Conservation (phyloP, 2,797 vertebrate genomes). For the Chelmon rostratus region DNA sequence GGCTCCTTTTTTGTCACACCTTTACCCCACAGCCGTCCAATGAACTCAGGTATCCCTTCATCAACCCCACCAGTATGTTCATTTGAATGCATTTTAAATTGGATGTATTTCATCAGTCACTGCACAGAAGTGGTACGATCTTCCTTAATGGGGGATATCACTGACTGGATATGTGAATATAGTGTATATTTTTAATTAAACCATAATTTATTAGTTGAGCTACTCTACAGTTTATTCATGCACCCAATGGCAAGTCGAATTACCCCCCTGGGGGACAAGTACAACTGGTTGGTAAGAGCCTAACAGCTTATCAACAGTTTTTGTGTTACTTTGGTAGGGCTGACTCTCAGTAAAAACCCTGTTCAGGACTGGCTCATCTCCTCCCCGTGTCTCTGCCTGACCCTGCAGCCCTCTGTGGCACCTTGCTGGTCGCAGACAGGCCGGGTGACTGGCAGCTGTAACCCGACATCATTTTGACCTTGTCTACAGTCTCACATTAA, state of each 20-base stretch:
- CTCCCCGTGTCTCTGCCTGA: not conserved
- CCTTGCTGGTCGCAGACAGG: constrained; percentile 58
- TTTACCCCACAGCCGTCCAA: not conserved
- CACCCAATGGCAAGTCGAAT: too few species aligned
- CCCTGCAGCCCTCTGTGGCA: constrained; percentile 32
- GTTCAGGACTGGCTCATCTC: not conserved
- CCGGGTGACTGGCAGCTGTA: constrained; percentile 63
- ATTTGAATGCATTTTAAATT: not conserved
- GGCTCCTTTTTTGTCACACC: not conserved
- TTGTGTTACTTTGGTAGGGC: not conserved
- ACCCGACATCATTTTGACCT: constrained; percentile 79
- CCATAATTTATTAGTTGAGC: not conserved
- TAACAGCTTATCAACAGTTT: not conserved
- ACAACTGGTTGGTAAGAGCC: not conserved
- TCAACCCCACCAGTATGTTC: not conserved
- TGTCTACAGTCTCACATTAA: constrained; percentile 77
- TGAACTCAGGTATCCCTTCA: not conserved
- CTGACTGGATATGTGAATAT: not conserved
- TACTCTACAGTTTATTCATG: not conserved
- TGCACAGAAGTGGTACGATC: too few species aligned
- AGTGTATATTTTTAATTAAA: not conserved
- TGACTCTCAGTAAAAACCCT: not conserved
- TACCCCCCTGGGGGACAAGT: too few species aligned
- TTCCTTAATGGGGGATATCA: too few species aligned
- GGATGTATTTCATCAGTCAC: not conserved